Evolutionary conservation across 1,140 invertebrate genomes (phyloP).

Genomic region (Aphaenogaster floridana): DNA sequence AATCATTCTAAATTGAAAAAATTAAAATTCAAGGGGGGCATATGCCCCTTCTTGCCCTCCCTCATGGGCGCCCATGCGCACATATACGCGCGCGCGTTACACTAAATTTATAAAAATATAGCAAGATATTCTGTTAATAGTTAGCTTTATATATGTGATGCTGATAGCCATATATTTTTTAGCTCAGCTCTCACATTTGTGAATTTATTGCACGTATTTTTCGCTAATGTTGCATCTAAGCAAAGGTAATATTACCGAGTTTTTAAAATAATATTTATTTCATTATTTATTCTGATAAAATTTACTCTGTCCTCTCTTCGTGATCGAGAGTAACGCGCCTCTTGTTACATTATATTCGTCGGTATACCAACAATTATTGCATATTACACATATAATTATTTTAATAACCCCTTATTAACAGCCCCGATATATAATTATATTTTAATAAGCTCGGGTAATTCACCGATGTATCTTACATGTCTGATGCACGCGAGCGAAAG

Average conservation of each 20-base stretch:
- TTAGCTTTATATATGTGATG: neutral
- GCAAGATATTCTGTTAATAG: neutral
- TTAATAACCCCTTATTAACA: neutral
- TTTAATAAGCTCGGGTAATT: conserved; percentile 14
- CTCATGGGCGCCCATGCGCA: neutral
- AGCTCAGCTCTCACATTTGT: neutral
- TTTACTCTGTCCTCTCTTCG: neutral
- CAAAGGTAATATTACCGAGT: neutral
- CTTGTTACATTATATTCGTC: neutral
- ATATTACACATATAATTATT: conserved; percentile 45
- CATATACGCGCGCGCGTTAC: neutral
- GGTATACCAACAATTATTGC: neutral
- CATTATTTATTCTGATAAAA: neutral
- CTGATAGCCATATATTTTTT: neutral
- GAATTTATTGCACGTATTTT: neutral
- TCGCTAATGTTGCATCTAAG: neutral
- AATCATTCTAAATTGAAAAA: too few species aligned
- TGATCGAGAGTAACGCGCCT: neutral
- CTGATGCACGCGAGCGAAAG: neutral
- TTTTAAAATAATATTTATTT: conserved; percentile 2
- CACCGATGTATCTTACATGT: conserved; percentile 30
- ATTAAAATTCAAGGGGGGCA: too few species aligned
- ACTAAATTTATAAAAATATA: neutral
- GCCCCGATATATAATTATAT: conserved; percentile 20
- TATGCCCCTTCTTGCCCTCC: too few species aligned